phyloP scores from a whole-genome alignment of 2,888 invertebrate species.

The Heliconius charithonia region DNA sequence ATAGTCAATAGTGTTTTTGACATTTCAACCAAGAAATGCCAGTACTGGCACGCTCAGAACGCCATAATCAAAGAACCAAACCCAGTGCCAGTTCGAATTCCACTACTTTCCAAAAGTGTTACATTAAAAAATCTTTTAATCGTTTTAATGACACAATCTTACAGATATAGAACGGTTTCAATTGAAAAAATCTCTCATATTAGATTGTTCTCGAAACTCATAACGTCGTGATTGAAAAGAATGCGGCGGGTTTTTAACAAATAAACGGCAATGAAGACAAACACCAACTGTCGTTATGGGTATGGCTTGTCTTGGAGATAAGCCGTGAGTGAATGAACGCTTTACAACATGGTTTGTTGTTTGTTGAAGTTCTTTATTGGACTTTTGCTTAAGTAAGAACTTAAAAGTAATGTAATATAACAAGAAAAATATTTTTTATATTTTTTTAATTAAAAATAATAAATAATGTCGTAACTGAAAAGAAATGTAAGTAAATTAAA shows the following conservation, averaged over 20 bases:
- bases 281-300: slow-evolving; percentile 41
- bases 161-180: not conserved
- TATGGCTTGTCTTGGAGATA: slow-evolving; percentile 43
- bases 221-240: slow-evolving; percentile 14
- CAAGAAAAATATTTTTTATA: not conserved
- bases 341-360: slow-evolving; percentile 36
- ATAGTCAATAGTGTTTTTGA: too few species aligned
- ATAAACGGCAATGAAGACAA: slow-evolving; percentile 44
- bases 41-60: too few species aligned
- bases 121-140: too few species aligned
- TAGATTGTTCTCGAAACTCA: slow-evolving; percentile 12
- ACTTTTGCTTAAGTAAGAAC: slow-evolving; percentile 16
- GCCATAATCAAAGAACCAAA: too few species aligned
- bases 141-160: too few species aligned
- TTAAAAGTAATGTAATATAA: not conserved
- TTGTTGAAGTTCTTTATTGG: slow-evolving; percentile 25
- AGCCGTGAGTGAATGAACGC: slow-evolving; percentile 45
- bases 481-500: too few species aligned
- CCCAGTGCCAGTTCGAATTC: too few species aligned
- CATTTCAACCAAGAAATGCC: too few species aligned
- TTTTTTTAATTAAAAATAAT: not conserved
- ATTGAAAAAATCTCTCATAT: not conserved
- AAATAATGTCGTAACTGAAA: too few species aligned
- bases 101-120: too few species aligned
- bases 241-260: slow-evolving; percentile 41